These are phyloP conservation scores for Dissostichus mawsoni DNA, from an alignment of 2,113 vertebrate species.

Conservation along the genomic window DNA sequence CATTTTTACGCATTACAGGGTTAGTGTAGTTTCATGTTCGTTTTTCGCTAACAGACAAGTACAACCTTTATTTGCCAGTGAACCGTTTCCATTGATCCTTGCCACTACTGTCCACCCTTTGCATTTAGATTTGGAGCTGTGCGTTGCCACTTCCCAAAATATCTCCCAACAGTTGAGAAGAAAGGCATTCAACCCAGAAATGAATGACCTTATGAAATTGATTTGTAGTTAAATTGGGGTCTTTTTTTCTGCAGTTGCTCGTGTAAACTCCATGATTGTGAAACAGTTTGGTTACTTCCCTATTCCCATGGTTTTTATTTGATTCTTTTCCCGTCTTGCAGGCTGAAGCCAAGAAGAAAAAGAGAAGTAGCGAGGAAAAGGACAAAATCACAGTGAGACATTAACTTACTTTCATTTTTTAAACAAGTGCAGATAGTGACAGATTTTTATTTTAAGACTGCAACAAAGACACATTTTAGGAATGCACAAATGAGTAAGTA, in stretches of 20 bases:
- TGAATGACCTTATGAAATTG: background rate
- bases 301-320: conserved; percentile 6
- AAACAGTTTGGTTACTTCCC: conserved; percentile 21
- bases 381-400: conserved; percentile 85
- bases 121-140: too few species aligned
- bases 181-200: background rate
- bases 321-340: conserved; percentile 54
- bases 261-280: conserved; percentile 6
- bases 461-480: background rate
- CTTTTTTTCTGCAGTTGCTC: background rate
- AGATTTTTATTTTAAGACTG: background rate
- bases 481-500: background rate
- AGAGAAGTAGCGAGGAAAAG: conserved; percentile 87
- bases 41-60: too few species aligned
- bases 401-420: background rate
- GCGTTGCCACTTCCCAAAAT: too few species aligned
- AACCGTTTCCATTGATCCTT: too few species aligned
- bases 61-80: too few species aligned
- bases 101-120: too few species aligned
- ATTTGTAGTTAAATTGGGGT: background rate
- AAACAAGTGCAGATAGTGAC: background rate
- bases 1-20: too few species aligned
- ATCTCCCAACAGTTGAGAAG: background rate
- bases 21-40: too few species aligned
- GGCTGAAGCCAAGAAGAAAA: conserved; percentile 93